Evolutionary conservation across 2,113 vertebrate species (phyloP).

Genomic region (Paradoxurus hermaphroditus): DNA sequence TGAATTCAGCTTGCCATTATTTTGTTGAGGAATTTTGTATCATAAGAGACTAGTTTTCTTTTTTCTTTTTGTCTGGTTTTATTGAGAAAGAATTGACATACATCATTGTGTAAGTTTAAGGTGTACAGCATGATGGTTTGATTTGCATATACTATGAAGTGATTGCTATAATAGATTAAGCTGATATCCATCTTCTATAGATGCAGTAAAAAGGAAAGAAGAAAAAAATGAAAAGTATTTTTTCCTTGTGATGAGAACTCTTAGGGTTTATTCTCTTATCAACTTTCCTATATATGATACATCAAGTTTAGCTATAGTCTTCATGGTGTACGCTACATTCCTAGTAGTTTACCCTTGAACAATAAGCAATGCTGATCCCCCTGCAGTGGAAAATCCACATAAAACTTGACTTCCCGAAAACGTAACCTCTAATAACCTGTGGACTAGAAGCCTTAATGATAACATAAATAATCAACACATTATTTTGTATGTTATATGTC

Average conservation of each 20-base stretch:
- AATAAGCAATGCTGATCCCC: not conserved
- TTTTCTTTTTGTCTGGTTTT: not conserved
- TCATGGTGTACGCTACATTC: not conserved
- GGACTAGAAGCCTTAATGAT: not conserved
- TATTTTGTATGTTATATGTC: not conserved
- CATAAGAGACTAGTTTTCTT: not conserved
- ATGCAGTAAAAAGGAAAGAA: not conserved
- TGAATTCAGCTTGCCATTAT: not conserved
- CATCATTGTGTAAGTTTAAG: not conserved
- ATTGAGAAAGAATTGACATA: not conserved
- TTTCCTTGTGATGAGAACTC: not conserved
- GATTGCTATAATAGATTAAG: not conserved
- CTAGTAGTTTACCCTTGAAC: not conserved
- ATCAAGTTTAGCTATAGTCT: not conserved
- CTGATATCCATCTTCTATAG: not conserved
- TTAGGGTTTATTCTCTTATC: not conserved
- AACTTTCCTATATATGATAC: not conserved
- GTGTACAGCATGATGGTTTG: not conserved
- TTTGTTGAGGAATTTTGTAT: not conserved
- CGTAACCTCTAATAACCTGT: not conserved
- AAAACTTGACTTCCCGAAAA: not conserved
- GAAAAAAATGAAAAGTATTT: not conserved
- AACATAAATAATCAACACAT: not conserved
- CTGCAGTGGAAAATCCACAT: not conserved
- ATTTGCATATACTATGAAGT: not conserved